Conservation (phyloP, 1,140 invertebrate species). For the Polyergus mexicanus region DNA sequence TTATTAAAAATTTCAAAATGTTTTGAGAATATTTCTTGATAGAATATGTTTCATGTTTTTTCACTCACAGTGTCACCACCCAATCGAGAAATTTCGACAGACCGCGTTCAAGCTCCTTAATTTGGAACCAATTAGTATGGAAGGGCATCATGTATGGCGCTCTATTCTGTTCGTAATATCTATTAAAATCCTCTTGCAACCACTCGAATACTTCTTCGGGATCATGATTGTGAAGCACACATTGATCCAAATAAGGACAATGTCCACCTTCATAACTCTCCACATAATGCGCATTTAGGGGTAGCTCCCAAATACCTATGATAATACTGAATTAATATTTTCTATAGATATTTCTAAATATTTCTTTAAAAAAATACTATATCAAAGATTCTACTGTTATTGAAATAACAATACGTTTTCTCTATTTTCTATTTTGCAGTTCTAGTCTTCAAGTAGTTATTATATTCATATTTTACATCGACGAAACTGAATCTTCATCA, state of each 20-base stretch:
- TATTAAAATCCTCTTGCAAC: constrained; percentile 96
- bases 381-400: not conserved
- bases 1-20: constrained; percentile 28
- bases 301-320: constrained; percentile 96
- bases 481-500: not conserved
- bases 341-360: no score
- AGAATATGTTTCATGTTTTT: not conserved
- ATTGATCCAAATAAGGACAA: constrained; percentile 97
- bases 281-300: constrained; percentile 96
- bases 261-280: constrained; percentile 96
- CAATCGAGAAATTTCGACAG: constrained; percentile 95
- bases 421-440: not conserved
- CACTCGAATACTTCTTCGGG: constrained; percentile 95
- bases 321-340: not conserved
- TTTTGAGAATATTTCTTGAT: not conserved
- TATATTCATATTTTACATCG: not conserved
- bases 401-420: not conserved
- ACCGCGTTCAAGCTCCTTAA: constrained; percentile 93
- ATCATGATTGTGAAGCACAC: constrained; percentile 96
- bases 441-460: no score
- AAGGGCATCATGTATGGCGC: constrained; percentile 98
- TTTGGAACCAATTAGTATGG: constrained; percentile 98
- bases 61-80: constrained; percentile 91
- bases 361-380: constrained; percentile 28
- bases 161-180: constrained; percentile 94